phyloP scores from a whole-genome alignment of 2,888 invertebrate genomes.

The Archips xylosteana region DNA sequence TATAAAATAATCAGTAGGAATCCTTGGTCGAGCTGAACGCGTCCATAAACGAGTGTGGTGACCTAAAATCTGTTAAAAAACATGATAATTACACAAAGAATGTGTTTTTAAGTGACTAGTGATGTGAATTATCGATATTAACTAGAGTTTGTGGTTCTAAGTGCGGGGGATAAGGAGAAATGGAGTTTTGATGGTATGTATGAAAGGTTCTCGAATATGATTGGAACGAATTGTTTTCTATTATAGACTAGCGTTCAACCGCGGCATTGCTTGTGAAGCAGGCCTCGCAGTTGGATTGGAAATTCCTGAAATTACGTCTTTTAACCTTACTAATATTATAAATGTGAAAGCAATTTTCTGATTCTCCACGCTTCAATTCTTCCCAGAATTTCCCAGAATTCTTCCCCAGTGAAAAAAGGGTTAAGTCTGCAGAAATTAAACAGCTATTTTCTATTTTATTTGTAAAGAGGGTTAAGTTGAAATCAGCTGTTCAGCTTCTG shows the following conservation, averaged over 20 bases:
- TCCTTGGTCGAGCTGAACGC: slow-evolving; percentile 47
- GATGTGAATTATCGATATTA: slow-evolving; percentile 15
- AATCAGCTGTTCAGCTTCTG: too few relatives aligned
- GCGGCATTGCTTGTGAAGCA: too few relatives aligned
- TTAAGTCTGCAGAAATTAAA: too few relatives aligned
- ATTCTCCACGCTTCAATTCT: too few relatives aligned
- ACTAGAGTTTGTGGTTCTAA: background rate
- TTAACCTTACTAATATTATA: background rate
- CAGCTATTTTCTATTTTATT: too few relatives aligned
- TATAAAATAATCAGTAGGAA: slow-evolving; percentile 81
- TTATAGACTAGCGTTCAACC: background rate
- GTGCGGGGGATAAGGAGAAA: background rate
- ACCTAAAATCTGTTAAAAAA: slow-evolving; percentile 14
- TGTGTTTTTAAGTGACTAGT: slow-evolving; percentile 12
- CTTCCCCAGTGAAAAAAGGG: too few relatives aligned
- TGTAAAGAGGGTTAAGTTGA: too few relatives aligned
- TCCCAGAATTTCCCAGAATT: too few relatives aligned
- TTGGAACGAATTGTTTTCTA: background rate
- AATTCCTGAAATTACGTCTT: too few relatives aligned
- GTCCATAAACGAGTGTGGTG: slow-evolving; percentile 35
- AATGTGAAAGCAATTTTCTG: background rate
- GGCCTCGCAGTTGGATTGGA: too few relatives aligned
- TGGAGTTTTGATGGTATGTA: slow-evolving; percentile 3
- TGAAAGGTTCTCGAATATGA: background rate
- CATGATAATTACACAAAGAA: background rate